phyloP scores from a whole-genome alignment of 2,888 invertebrate species.

The Molanna angustata region DNA sequence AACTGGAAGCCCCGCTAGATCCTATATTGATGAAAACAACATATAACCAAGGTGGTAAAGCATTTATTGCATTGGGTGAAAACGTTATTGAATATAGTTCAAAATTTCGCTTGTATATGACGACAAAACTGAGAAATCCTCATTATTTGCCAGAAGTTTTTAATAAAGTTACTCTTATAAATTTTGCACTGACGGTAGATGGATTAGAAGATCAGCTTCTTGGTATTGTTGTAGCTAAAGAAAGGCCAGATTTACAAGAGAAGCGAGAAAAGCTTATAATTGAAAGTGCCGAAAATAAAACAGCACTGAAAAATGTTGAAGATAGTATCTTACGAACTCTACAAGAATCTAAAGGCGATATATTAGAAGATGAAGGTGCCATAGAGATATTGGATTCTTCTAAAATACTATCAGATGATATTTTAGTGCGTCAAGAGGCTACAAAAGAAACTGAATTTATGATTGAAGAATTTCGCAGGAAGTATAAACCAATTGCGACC shows the following conservation, averaged over 20 bases:
- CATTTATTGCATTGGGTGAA: constrained; percentile 75
- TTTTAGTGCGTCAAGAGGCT: constrained; percentile 76
- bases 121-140: constrained; percentile 79
- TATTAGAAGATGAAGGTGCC: constrained; percentile 87
- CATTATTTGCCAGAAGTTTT: constrained; percentile 83
- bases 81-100: constrained; percentile 73
- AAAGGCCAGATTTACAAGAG: constrained; percentile 79
- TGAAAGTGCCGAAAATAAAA: constrained; percentile 76
- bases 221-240: constrained; percentile 81
- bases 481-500: constrained; percentile 74
- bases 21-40: constrained; percentile 73
- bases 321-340: constrained; percentile 84
- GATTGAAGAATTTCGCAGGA: constrained; percentile 72
- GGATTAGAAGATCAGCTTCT: constrained; percentile 81
- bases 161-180: constrained; percentile 78
- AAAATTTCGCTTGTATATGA: constrained; percentile 76
- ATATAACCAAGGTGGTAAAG: constrained; percentile 69
- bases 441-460: constrained; percentile 73
- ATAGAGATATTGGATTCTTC: constrained; percentile 86
- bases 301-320: constrained; percentile 80
- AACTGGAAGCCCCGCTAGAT: constrained; percentile 74
- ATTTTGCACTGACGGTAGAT: constrained; percentile 79
- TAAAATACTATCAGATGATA: constrained; percentile 76
- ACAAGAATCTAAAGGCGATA: constrained; percentile 79
- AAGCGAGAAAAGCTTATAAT: constrained; percentile 75